Base-by-base conservation (phyloP, 2,888 invertebrate genomes). In the Drosophila parthenogenetica region DNA sequence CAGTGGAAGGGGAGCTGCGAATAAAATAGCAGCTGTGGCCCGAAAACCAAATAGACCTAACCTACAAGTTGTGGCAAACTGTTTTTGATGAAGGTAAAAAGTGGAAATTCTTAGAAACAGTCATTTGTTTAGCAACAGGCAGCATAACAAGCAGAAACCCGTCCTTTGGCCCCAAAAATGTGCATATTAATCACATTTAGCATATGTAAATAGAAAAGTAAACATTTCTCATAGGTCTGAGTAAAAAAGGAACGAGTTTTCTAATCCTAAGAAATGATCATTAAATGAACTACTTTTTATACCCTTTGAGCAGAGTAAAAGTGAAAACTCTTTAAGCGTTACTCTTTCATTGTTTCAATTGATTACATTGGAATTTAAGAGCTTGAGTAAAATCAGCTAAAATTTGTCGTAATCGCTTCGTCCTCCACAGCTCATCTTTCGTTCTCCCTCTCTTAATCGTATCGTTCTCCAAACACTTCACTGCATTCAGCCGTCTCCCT, bases 171-270 rank as follows among this genome's bases (percentile, higher is more conserved):
- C 59, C 39, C 22, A 22, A 1, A 16, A 19, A 53, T n/a, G 55
- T 13, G 49, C 63, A 63, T 63, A 63, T 29, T 29, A 63, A 63
- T 57, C 63, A 63, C 49, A 63, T 57, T 50, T 42, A 42, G 25
- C 63, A 63, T 63, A 55, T 49, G 42, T 63, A 63, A 55, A 63
- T 55, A 54, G 14, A 14, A 40, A 37, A 14, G 17, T 8, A 45
- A 45, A 35, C 13, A 35, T 35, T 13, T 35, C 4, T 35, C 35
- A 13, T 13, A 13, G 3, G 13, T 2, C 2, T 29, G 29, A 29
- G 29, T 8, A 8, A 8, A 29, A 29, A 8, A 5, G 8, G 2
- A 29, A 29, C n/a, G n/a, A n/a, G n/a, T n/a, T n/a, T n/a, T n/a
- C 3, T 13, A 35, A 35, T 13, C 4, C 13, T 35, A 35, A 35